Percentiles rank a stretch among this genome's conserved stretches.
phyloP scores from a whole-genome alignment of 2,797 vertebrate species.

The Rhinella marina region DNA sequence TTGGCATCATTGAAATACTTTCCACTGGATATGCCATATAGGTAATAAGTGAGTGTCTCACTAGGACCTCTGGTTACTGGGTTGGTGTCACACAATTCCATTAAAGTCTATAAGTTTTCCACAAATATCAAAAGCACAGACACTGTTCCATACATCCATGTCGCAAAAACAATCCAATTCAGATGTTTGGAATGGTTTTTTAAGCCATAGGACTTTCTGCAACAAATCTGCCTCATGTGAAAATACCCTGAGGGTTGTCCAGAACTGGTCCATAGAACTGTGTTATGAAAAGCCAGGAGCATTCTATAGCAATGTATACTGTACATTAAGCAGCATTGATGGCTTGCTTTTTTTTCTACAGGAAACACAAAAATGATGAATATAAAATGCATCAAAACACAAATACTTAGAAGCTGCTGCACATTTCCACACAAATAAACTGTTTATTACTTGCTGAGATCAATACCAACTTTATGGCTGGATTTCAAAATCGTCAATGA shows the following conservation, averaged over 20 bases:
- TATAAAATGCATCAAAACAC: slow-evolving; percentile 16
- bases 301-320: background rate
- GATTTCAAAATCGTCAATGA: slow-evolving; percentile 41
- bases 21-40: no score
- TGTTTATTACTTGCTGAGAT: slow-evolving; percentile 37
- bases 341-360: slow-evolving; percentile 17
- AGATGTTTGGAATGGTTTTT: no score
- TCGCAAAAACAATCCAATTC: no score
- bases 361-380: slow-evolving; percentile 25
- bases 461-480: slow-evolving; percentile 49
- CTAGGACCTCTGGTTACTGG: no score
- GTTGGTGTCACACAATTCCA: no score
- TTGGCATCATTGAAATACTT: no score
- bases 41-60: no score
- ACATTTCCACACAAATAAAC: slow-evolving; percentile 47
- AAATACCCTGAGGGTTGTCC: background rate
- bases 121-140: no score
- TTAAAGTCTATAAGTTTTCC: no score
- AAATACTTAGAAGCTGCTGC: background rate
- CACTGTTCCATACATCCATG: no score
- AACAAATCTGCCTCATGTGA: background rate
- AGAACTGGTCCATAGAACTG: background rate
- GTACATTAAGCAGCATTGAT: slow-evolving; percentile 19
- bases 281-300: background rate
- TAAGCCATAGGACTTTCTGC: no score